Evolutionary conservation across 2,888 invertebrate genomes (phyloP).

Genomic region (Linhomoeus sp.): DNA sequence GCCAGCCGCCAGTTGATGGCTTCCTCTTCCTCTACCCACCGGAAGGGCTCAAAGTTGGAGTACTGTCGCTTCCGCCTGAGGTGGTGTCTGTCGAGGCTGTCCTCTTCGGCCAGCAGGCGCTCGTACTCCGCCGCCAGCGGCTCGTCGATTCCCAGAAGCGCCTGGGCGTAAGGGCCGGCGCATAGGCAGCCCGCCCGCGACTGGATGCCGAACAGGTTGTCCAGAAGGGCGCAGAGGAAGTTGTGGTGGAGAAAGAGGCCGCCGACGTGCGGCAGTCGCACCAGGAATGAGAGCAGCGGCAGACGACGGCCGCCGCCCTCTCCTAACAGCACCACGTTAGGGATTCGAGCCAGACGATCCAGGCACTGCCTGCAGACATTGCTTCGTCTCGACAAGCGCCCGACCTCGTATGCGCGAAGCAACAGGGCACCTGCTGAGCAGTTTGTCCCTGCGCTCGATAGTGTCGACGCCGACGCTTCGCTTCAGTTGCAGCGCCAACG

Average conservation of each 20-base stretch:
- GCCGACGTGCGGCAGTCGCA: constrained; percentile 46
- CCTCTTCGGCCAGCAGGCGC: constrained; percentile 43
- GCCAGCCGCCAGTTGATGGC: not conserved
- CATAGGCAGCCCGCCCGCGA: constrained; percentile 41
- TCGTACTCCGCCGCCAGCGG: constrained; percentile 52
- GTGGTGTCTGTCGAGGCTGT: constrained; percentile 38
- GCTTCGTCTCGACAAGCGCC: too few relatives aligned
- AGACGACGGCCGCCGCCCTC: constrained; percentile 33
- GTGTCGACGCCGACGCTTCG: constrained; percentile 52
- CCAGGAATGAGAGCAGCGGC: constrained; percentile 65
- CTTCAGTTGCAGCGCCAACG: constrained; percentile 63
- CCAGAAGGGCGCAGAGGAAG: constrained; percentile 61
- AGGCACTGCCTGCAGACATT: too few relatives aligned
- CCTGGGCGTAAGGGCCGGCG: constrained; percentile 62
- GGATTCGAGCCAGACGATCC: too few relatives aligned
- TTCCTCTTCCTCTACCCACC: not conserved
- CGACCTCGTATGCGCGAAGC: too few relatives aligned
- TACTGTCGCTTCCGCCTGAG: constrained; percentile 33
- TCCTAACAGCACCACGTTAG: not conserved
- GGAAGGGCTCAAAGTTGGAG: constrained; percentile 45
- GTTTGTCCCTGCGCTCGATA: constrained; percentile 40
- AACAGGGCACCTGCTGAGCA: constrained; percentile 22
- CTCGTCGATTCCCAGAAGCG: constrained; percentile 59
- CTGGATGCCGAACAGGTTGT: constrained; percentile 77
- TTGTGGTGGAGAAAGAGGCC: constrained; percentile 65